Evolutionary conservation across 2,888 invertebrate species (phyloP), one percentile per base, ranked within the genome.

Genomic region (Imbricaverruca yamaguchii): DNA sequence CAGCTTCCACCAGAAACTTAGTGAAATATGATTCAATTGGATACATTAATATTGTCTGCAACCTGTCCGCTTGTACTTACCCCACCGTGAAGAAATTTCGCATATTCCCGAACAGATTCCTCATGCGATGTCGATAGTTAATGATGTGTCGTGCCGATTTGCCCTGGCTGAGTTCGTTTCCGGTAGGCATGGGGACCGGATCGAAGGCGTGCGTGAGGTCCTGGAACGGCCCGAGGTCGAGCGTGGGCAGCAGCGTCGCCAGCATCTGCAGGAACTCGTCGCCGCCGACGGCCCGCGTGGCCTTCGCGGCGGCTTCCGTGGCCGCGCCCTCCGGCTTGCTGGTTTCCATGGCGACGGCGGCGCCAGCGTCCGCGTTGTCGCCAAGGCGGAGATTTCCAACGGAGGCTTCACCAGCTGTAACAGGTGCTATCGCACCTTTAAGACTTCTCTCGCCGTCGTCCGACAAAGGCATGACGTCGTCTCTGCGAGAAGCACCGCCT

Each of bases 191-290:
- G 10, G 74, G 18, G 0, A 21, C 10, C 18, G 55, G 23, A 21
- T 74, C 53, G 21, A 74, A 74, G 2, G 10, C 53, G 15, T 21
- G 18, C 21, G 74, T 74, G 9, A 74, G 55, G 55, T 53, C 53
- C 74, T 74, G 74, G 74, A 74, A 74, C 8, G 74, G 74, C 1
- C 74, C 74, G 10, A 74, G 74, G 55, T 74, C 74, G 21, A 74
- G 53, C 55, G 53, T 21, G 10, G 74, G 74, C 18, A 74, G 53
- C 55, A 74, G 55, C 15, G 23, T 10, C 23, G 65, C 65, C 65
- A 65, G 23, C 65, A n/a, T 10, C 23, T 65, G 15, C 53, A 55
- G 13, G 21, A 74, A 59, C 59, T 59, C 55, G 74, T 55, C 55
- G 9, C 55, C 74, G 55, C 21, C 74, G 9, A 15, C 18, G 21